Conservation (phyloP, 2,888 invertebrate species). For the Drosophila suboccidentalis region DNA sequence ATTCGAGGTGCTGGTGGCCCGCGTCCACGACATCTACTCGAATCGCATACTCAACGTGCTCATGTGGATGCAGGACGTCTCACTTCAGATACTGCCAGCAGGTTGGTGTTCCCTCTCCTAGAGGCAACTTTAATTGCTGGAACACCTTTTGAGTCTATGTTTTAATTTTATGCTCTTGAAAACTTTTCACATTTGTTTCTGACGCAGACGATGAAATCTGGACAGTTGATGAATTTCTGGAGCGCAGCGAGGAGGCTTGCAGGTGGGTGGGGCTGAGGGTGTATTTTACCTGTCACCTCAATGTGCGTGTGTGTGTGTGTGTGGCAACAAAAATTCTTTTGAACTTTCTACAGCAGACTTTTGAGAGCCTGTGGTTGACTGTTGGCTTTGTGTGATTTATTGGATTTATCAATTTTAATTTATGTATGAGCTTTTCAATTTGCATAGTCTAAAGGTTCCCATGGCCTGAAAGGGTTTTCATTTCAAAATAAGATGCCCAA, state of each 20-base stretch:
- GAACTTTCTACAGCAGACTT: conserved; percentile 44
- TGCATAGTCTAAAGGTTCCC: conserved; percentile 41
- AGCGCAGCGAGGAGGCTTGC: conserved; percentile 93
- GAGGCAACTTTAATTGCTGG: too few relatives aligned
- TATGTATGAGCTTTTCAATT: conserved; percentile 52
- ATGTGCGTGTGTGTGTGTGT: conserved; percentile 27
- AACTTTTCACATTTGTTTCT: conserved; percentile 74
- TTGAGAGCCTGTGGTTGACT: conserved; percentile 33
- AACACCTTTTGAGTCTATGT: conserved; percentile 18
- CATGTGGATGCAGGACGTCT: conserved; percentile 94
- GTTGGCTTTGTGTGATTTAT: conserved; percentile 64
- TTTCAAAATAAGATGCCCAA: not conserved
- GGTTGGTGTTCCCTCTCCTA: conserved; percentile 67
- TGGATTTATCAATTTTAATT: conserved; percentile 65
- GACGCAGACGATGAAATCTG: conserved; percentile 91
- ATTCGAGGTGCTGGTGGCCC: conserved; percentile 91
- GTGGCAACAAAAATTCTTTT: conserved; percentile 64
- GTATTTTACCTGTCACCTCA: conserved; percentile 39
- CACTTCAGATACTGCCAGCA: conserved; percentile 92
- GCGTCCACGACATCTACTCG: conserved; percentile 95
- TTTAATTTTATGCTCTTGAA: conserved; percentile 51
- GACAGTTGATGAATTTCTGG: conserved; percentile 94
- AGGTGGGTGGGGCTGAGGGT: conserved; percentile 85
- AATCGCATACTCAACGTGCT: conserved; percentile 96
- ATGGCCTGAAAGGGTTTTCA: conserved; percentile 8